A percentile compares a stretch with the other conserved stretches of the same genome.
phyloP scores from a whole-genome alignment of 2,113 vertebrate species.

The Atractosteus spatula region DNA sequence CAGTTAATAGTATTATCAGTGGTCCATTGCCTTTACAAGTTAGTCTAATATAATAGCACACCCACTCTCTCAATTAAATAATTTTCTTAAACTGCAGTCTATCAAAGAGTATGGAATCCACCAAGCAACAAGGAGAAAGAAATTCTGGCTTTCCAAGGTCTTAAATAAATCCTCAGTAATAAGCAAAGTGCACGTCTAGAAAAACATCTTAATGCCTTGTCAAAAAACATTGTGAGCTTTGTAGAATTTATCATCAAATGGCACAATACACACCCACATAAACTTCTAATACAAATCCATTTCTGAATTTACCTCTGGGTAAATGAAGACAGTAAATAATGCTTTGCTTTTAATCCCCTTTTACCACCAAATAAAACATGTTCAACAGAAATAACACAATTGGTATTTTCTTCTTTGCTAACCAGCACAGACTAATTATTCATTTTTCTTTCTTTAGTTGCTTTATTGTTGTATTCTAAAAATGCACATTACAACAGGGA shows the following conservation, averaged over 20 bases:
- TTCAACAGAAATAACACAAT: too few species aligned
- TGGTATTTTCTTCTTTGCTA: background rate
- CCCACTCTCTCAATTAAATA: conserved; percentile 1
- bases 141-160: background rate
- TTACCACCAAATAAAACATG: background rate
- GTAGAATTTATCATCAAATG: conserved; percentile 4
- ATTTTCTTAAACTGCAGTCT: background rate
- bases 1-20: too few species aligned
- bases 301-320: conserved; percentile 10
- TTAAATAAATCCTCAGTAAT: background rate
- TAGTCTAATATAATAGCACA: background rate
- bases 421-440: too few species aligned
- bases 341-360: background rate
- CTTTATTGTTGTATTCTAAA: too few species aligned
- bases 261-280: background rate
- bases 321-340: conserved; percentile 10
- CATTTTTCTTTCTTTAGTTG: too few species aligned
- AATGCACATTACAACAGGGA: too few species aligned
- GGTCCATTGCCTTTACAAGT: too few species aligned
- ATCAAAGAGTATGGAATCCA: background rate
- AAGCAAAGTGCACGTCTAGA: background rate
- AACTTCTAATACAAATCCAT: background rate
- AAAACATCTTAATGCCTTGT: background rate
- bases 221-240: background rate
- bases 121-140: background rate